Conservation (phyloP, 2,888 invertebrate genomes). For the Clostera curtula region DNA sequence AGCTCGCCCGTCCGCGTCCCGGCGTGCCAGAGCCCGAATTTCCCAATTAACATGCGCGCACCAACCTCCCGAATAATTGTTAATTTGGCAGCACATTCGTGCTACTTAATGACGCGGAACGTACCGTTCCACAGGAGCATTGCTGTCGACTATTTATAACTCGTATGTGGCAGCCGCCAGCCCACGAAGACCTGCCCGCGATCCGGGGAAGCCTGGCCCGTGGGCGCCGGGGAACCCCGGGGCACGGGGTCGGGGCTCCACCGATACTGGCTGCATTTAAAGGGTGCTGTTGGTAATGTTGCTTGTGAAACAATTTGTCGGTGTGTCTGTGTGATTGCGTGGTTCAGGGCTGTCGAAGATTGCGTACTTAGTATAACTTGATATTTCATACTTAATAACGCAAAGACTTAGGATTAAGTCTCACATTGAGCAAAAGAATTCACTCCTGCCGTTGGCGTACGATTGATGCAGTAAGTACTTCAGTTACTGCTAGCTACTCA, state of each 20-base stretch:
- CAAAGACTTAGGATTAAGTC: too few species aligned
- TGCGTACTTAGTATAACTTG: too few species aligned
- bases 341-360: too few species aligned
- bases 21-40: slow-evolving; percentile 35
- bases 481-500: too few species aligned
- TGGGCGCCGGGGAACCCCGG: background rate
- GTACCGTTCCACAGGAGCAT: slow-evolving; percentile 28
- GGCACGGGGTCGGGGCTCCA: slow-evolving; percentile 14
- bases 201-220: slow-evolving; percentile 1
- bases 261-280: slow-evolving; percentile 39
- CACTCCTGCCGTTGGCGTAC: too few species aligned
- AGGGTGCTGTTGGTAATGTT: slow-evolving; percentile 47
- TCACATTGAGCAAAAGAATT: too few species aligned
- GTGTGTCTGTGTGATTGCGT: slow-evolving; percentile 24
- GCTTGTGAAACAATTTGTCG: slow-evolving; percentile 57
- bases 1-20: slow-evolving; percentile 16
- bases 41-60: slow-evolving; percentile 64
- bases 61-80: slow-evolving; percentile 59
- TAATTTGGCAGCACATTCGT: slow-evolving; percentile 67
- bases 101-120: slow-evolving; percentile 61
- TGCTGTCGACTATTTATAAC: slow-evolving; percentile 34
- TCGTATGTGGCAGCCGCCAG: slow-evolving; percentile 51
- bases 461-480: too few species aligned
- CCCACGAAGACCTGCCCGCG: slow-evolving; percentile 18
- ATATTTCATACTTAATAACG: too few species aligned